Conservation (phyloP, 53 echinoderm and acorn worm species). For the Echinometra lucunter region DNA sequence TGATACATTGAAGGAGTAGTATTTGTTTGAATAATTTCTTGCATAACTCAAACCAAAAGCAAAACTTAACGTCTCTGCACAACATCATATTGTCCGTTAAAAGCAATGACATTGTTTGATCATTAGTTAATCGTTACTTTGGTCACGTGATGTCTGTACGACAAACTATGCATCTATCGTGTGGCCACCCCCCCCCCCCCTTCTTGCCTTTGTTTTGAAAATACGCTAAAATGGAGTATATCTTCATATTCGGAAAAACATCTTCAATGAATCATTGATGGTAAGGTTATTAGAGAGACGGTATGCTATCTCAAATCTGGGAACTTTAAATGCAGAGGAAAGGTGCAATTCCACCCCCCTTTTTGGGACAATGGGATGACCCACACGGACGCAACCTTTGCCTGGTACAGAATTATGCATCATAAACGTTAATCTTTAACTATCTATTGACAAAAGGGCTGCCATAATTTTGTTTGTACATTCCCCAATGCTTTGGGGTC, state of each 20-base stretch:
- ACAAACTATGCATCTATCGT: neutral
- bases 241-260: neutral
- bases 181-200: too few species aligned
- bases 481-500: neutral
- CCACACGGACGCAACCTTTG: constrained; percentile 15
- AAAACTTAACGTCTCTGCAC: neutral
- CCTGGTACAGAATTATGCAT: constrained; percentile 48
- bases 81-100: neutral
- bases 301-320: neutral
- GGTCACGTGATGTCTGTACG: constrained; percentile 40
- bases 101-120: neutral
- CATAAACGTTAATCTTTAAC: constrained; percentile 58
- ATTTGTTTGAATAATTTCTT: neutral
- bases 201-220: neutral
- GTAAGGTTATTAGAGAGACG: neutral
- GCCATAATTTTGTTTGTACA: constrained; percentile 50
- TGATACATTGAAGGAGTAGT: neutral
- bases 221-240: neutral
- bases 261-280: neutral
- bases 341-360: neutral
- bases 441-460: constrained; percentile 25
- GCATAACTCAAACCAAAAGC: neutral
- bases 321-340: neutral
- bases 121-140: neutral
- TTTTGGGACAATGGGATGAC: neutral